Conservation (phyloP, 2,888 invertebrate genomes). For the Ochropleura leucogaster region DNA sequence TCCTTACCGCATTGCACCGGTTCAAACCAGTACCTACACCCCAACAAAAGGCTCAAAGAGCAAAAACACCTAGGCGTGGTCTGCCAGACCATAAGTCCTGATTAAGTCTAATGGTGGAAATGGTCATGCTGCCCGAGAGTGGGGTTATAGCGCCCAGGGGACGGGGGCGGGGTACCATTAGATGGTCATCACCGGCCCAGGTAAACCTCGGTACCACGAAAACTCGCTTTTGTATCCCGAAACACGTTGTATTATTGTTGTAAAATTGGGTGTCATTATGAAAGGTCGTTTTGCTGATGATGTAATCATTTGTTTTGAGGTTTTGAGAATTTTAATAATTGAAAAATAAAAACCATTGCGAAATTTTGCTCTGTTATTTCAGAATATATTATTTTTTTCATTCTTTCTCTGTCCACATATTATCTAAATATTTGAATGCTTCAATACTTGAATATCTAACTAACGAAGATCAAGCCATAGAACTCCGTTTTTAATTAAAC, state of each 20-base stretch:
- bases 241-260: slow-evolving; percentile 28
- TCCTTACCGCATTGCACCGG: slow-evolving; percentile 34
- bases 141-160: slow-evolving; percentile 67
- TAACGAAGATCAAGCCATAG: not conserved
- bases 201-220: slow-evolving; percentile 60
- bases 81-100: slow-evolving; percentile 75
- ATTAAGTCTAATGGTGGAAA: slow-evolving; percentile 79
- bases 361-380: not conserved
- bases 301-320: slow-evolving; percentile 19
- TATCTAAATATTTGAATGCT: not conserved
- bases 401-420: not conserved
- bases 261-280: slow-evolving; percentile 52
- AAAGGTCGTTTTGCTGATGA: slow-evolving; percentile 39
- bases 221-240: slow-evolving; percentile 52
- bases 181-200: slow-evolving; percentile 73
- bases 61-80: slow-evolving; percentile 71
- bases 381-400: not conserved
- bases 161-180: slow-evolving; percentile 69
- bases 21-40: slow-evolving; percentile 44
- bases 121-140: slow-evolving; percentile 62
- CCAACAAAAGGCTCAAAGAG: slow-evolving; percentile 48
- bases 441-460: not conserved
- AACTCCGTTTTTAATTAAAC: slow-evolving; percentile 1
- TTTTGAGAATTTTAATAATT: not conserved
- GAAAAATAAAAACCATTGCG: not conserved